Evolutionary conservation across 2,113 vertebrate species (phyloP), one percentile per base, ranked within the genome.

Genomic region (Spea bombifrons): DNA sequence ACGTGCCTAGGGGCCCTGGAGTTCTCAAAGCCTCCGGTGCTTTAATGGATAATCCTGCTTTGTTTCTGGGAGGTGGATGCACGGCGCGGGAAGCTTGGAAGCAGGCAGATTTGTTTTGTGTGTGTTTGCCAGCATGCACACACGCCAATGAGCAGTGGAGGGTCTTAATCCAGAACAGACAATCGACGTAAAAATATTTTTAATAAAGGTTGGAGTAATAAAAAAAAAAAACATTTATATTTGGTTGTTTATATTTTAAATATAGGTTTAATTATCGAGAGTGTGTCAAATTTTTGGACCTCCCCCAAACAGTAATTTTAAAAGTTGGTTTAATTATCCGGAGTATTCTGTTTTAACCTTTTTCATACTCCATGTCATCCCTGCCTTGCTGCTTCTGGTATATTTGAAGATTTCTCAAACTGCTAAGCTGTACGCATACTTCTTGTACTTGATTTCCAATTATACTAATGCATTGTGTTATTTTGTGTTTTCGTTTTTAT

Each of bases 381-480:
- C 66, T 63, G 43, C 67, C 53, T 53, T 70, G 66, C 55, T 46
- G 46, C 49, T 61, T 70, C 44, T 70, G 55, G 48, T 73, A 57
- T 55, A 66, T 72, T 66, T 66, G 49, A 73, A 72, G 63, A 79
- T 73, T 66, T 73, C 61, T 73, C 15, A 73, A 73, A 55, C 49
- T 73, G 61, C 73, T 72, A 73, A 73, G 63, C 50, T 57, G 43
- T 53, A 15, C 48, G 9, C 65, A 16, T 49, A 78, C 43, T 73
- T 73, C 73, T 73, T 79, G 17, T 17, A 66, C 43, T 46, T 48
- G 63, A 16, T 79, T 79, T 73, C n/a, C 77, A 79, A 73, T 79
- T 66, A 79, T 79, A 57, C 63, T 73, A 79, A 79, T 79, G 63
- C 64, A 66, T 79, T 66, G 16, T 73, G 76, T 73, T 73, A 57